Percentiles rank a stretch among this genome's conserved stretches.
These are phyloP conservation scores for Bubo scandiacus DNA, from an alignment of 2,113 vertebrate genomes.

Conservation along the genomic window DNA sequence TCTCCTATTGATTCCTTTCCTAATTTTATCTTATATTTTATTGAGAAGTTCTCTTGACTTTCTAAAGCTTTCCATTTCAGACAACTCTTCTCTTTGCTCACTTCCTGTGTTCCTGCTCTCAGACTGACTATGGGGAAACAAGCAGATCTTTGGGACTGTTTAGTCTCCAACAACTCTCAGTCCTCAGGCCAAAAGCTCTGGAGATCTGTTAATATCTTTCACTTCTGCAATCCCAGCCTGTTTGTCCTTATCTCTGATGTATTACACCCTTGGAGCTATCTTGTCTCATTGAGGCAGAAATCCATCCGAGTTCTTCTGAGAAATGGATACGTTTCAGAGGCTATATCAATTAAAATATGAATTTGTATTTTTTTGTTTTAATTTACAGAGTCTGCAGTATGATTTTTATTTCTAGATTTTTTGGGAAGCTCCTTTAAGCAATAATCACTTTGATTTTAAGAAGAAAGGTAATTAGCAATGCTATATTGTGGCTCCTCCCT, in stretches of 20 bases:
- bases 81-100: neutral
- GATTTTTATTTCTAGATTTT: neutral
- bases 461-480: neutral
- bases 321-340: neutral
- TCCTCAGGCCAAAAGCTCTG: slow-evolving; percentile 13
- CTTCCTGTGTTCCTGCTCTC: neutral
- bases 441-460: neutral
- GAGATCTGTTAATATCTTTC: neutral
- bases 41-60: neutral
- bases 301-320: neutral
- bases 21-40: neutral
- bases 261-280: neutral
- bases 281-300: neutral
- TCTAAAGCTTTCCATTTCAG: neutral
- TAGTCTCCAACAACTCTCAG: neutral
- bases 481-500: neutral
- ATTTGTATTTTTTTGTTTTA: neutral
- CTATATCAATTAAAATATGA: neutral
- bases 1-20: neutral
- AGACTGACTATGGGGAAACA: neutral
- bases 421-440: neutral
- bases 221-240: neutral
- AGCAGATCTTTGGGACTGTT: neutral
- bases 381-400: neutral
- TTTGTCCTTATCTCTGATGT: slow-evolving; percentile 28